Conservation (phyloP, 2,797 vertebrate genomes). For the Eutrigla gurnardus region DNA sequence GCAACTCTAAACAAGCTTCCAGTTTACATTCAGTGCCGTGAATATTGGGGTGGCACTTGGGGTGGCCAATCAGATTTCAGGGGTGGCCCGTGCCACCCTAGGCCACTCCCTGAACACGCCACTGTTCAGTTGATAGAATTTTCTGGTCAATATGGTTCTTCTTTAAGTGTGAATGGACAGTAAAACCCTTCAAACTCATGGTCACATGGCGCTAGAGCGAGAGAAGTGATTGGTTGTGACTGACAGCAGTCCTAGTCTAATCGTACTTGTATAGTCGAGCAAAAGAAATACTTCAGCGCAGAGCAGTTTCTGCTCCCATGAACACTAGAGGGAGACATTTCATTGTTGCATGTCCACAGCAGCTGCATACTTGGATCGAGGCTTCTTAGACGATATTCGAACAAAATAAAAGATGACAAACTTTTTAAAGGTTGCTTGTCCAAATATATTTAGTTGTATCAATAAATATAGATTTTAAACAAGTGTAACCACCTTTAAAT, state of each 20-base stretch:
- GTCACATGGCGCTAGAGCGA: neutral
- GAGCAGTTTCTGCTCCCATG: conserved; percentile 26
- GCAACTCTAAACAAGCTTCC: too few relatives aligned
- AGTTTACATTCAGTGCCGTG: too few relatives aligned
- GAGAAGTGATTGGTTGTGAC: conserved; percentile 5
- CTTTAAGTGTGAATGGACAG: conserved; percentile 17
- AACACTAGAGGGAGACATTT: conserved; percentile 79
- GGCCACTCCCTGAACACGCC: too few relatives aligned
- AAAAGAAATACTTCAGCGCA: conserved; percentile 4
- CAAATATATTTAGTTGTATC: conserved; percentile 66
- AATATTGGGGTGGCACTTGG: too few relatives aligned
- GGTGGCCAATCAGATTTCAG: too few relatives aligned
- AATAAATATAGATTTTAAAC: conserved; percentile 83
- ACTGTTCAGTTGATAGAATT: conserved; percentile 7
- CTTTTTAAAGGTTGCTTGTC: conserved; percentile 56
- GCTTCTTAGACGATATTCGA: conserved; percentile 32
- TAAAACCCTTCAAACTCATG: conserved; percentile 10
- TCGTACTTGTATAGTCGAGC: neutral
- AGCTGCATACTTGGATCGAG: conserved; percentile 45
- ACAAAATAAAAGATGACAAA: conserved; percentile 46
- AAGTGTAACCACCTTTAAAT: conserved; percentile 73
- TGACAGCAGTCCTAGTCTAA: conserved; percentile 11
- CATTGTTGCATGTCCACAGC: conserved; percentile 48
- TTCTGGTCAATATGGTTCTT: conserved; percentile 33
- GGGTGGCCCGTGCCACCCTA: too few relatives aligned